phyloP scores from a whole-genome alignment of 1,140 invertebrate genomes.

The Acromyrmex echinatior region DNA sequence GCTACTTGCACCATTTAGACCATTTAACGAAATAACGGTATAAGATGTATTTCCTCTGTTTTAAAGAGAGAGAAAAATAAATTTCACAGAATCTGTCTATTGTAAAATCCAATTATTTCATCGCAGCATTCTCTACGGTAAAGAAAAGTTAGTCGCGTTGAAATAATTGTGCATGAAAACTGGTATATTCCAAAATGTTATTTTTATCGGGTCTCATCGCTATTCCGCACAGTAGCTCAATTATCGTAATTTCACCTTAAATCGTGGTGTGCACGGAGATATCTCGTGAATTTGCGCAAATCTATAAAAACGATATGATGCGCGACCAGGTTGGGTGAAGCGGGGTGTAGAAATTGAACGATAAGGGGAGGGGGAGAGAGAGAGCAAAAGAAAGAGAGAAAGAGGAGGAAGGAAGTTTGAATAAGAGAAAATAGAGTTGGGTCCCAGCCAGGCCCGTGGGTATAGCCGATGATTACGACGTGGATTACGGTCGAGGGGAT shows the following conservation, averaged over 20 bases:
- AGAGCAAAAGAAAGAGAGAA: background rate
- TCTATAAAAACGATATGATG: slow-evolving; percentile 59
- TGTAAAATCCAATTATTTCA: slow-evolving; percentile 15
- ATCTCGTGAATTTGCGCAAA: slow-evolving; percentile 46
- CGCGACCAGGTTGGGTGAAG: slow-evolving; percentile 16
- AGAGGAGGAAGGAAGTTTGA: background rate
- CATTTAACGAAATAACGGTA: background rate
- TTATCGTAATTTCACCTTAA: slow-evolving; percentile 61
- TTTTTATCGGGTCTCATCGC: slow-evolving; percentile 35
- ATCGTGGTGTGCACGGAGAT: background rate
- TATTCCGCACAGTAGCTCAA: slow-evolving; percentile 45
- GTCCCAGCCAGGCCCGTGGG: slow-evolving; percentile 62
- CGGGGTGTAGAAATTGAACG: slow-evolving; percentile 16
- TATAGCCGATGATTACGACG: slow-evolving; percentile 61
- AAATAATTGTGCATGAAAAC: slow-evolving; percentile 44
- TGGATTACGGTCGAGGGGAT: slow-evolving; percentile 65
- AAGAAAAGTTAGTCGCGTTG: slow-evolving; percentile 6
- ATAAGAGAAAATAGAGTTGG: slow-evolving; percentile 77
- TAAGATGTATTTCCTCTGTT: background rate
- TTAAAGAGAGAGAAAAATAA: background rate
- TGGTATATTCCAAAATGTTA: slow-evolving; percentile 19
- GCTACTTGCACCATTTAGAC: background rate
- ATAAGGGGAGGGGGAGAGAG: background rate
- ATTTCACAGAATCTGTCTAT: background rate
- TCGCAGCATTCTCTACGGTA: background rate